phyloP scores from a whole-genome alignment of 2,888 invertebrate genomes.

The Eupsilia transversa region DNA sequence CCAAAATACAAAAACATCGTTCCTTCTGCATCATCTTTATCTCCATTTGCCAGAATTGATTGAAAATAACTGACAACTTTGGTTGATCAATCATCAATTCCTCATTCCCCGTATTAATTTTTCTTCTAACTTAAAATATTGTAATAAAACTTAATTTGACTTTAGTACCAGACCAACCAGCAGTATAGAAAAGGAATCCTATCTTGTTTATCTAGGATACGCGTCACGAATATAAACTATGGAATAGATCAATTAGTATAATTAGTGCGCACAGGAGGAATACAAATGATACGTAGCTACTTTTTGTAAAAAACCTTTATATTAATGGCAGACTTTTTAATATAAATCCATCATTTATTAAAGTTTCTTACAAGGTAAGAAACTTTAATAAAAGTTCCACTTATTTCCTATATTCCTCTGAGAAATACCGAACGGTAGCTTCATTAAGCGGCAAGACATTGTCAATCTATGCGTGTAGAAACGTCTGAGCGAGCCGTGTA shows the following conservation, averaged over 20 bases:
- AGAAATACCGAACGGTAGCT: constrained; percentile 72
- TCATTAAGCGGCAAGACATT: constrained; percentile 82
- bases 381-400: constrained; percentile 47
- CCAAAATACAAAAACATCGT: not conserved
- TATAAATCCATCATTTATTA: constrained; percentile 36
- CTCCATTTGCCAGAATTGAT: not conserved
- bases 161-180: constrained; percentile 5
- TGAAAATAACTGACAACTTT: not conserved
- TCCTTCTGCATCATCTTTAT: not conserved
- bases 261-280: constrained; percentile 51
- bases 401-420: constrained; percentile 70
- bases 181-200: constrained; percentile 27
- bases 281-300: constrained; percentile 36
- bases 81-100: not conserved
- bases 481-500: constrained; percentile 74
- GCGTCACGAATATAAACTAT: constrained; percentile 53
- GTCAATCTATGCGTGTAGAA: constrained; percentile 81
- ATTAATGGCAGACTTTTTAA: constrained; percentile 14
- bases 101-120: not conserved
- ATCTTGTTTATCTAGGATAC: constrained; percentile 53
- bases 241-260: constrained; percentile 58
- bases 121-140: not conserved
- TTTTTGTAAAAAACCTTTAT: constrained; percentile 22
- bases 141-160: constrained; percentile 12
- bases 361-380: constrained; percentile 13